These are phyloP conservation scores for Catotricha subobsoleta DNA, from an alignment of 2,888 invertebrate species.

Conservation along the genomic window DNA sequence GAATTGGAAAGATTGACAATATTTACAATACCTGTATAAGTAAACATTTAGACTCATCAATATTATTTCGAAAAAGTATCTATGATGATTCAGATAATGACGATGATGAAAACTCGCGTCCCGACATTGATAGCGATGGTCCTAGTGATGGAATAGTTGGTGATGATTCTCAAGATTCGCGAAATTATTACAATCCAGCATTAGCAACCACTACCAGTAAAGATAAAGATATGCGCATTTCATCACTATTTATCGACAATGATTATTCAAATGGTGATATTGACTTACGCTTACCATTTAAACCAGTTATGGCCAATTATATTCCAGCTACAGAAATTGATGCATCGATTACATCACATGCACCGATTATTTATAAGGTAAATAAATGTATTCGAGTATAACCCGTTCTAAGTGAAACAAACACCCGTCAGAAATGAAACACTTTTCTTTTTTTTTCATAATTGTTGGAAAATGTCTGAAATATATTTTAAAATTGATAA, in stretches of 20 bases:
- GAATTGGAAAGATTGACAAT: not conserved
- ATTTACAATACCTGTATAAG: not conserved
- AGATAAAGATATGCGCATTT: slow-evolving; percentile 21
- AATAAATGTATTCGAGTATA: slow-evolving; percentile 5
- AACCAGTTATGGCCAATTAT: slow-evolving; percentile 57
- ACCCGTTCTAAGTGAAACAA: no score
- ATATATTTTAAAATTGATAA: no score
- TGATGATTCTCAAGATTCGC: slow-evolving; percentile 4
- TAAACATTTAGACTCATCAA: not conserved
- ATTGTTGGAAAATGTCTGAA: no score
- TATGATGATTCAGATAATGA: slow-evolving; percentile 3
- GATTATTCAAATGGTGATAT: slow-evolving; percentile 34
- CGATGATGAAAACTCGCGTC: not conserved
- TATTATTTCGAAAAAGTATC: not conserved
- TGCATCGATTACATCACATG: slow-evolving; percentile 60
- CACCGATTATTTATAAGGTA: slow-evolving; percentile 51
- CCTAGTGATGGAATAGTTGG: slow-evolving; percentile 5
- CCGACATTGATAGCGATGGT: not conserved
- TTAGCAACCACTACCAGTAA: no score
- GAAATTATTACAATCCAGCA: slow-evolving; percentile 12
- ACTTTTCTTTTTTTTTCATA: not conserved
- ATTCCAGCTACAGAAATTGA: slow-evolving; percentile 75
- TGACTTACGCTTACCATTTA: slow-evolving; percentile 64
- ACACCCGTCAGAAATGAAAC: no score
- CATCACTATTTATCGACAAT: slow-evolving; percentile 10